Conservation (phyloP, 1,140 invertebrate genomes). For the Euwallacea similis region DNA sequence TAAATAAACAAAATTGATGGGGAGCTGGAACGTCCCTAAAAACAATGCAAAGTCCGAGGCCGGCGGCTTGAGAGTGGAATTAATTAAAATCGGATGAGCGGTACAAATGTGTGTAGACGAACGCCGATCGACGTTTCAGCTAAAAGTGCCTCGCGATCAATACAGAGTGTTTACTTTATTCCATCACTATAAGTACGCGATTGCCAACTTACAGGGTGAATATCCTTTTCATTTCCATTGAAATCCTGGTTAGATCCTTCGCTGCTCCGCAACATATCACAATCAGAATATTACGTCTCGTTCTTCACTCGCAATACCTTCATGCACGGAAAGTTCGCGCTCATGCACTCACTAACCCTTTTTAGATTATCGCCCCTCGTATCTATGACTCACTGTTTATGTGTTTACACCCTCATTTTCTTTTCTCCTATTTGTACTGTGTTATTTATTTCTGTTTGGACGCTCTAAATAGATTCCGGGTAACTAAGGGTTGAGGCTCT, state of each 20-base stretch:
- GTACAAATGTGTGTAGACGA: conserved; percentile 28
- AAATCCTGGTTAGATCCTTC: no score
- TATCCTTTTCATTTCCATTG: not conserved
- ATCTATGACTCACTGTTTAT: conserved; percentile 40
- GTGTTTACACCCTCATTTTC: conserved; percentile 38
- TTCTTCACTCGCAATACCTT: not conserved
- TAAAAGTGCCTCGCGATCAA: conserved; percentile 31
- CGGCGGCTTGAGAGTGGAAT: conserved; percentile 17
- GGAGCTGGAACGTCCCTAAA: conserved; percentile 1
- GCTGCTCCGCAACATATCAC: no score
- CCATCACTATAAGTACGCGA: conserved; percentile 15
- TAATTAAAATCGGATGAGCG: conserved; percentile 34
- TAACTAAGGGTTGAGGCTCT: not conserved
- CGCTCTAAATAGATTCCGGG: conserved; percentile 11
- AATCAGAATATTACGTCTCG: no score
- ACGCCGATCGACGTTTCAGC: conserved; percentile 20
- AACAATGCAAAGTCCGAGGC: conserved; percentile 21
- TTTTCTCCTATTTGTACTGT: conserved; percentile 31
- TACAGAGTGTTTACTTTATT: conserved; percentile 30
- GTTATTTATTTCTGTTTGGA: conserved; percentile 38
- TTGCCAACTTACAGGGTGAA: conserved; percentile 19
- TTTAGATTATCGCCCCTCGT: conserved; percentile 37
- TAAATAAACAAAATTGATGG: not conserved
- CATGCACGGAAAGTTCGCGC: no score
- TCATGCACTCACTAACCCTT: conserved; percentile 22